Evolutionary conservation across 2,797 vertebrate species (phyloP).

Genomic region (Miichthys miiuy): DNA sequence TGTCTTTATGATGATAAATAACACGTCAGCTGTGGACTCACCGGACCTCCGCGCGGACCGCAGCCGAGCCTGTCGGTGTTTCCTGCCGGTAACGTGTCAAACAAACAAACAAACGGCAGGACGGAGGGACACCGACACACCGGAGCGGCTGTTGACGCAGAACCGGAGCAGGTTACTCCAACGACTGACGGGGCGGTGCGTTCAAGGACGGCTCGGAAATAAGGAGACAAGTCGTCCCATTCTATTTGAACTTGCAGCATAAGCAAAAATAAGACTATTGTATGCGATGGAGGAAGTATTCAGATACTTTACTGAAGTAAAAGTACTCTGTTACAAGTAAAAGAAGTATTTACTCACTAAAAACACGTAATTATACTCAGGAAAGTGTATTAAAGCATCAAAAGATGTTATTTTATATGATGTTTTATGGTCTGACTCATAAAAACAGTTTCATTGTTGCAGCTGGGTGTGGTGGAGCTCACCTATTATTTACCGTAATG

Average conservation of each 20-base stretch:
- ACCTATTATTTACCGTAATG: too few species aligned
- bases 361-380: not conserved
- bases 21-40: constrained; percentile 44
- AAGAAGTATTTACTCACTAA: too few species aligned
- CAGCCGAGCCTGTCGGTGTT: not conserved
- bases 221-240: accelerated
- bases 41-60: constrained; percentile 26
- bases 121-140: not conserved
- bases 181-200: constrained; percentile 44
- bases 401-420: too few species aligned
- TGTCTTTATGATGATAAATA: too few species aligned
- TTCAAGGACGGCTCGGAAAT: constrained; percentile 59
- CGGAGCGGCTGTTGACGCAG: constrained; percentile 64
- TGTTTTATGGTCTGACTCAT: too few species aligned
- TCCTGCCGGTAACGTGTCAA: constrained; percentile 9
- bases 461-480: too few species aligned
- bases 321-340: not conserved
- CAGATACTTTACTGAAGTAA: not conserved
- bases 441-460: too few species aligned
- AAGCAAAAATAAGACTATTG: not conserved
- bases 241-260: not conserved
- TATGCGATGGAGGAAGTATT: not conserved
- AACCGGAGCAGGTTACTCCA: constrained; percentile 40
- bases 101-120: constrained; percentile 9
- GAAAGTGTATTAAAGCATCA: not conserved